These are phyloP conservation scores for Pediacus dermestoides DNA, from an alignment of 2,888 invertebrate species.

Conservation along the genomic window DNA sequence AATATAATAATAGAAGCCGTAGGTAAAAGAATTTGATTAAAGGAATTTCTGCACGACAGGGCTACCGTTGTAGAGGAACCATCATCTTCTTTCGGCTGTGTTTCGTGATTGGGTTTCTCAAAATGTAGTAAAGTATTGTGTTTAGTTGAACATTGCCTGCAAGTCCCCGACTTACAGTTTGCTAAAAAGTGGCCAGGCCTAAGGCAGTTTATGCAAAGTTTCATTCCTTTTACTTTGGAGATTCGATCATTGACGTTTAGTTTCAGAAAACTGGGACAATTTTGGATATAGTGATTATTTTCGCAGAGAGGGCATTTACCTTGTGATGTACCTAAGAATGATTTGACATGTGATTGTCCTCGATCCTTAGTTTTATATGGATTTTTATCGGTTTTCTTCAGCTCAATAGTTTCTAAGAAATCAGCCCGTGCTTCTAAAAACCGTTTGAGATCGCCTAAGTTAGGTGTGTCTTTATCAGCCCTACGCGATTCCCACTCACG, in stretches of 20 bases:
- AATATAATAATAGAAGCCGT: not conserved
- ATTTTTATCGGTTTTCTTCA: not conserved
- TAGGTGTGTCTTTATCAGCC: conserved; percentile 7
- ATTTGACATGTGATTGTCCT: not conserved
- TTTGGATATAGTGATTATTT: conserved; percentile 8
- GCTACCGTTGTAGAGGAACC: too few species aligned
- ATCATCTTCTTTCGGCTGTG: not conserved
- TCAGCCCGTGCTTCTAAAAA: conserved; percentile 9
- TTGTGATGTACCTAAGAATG: not conserved
- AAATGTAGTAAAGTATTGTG: conserved; percentile 13
- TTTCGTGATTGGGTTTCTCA: not conserved
- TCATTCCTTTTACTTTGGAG: conserved; percentile 4
- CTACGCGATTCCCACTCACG: conserved; percentile 18
- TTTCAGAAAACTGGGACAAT: conserved; percentile 10
- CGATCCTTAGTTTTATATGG: not conserved
- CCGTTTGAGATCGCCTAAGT: conserved; percentile 3
- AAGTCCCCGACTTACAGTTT: conserved; percentile 3
- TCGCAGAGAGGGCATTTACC: conserved; percentile 9
- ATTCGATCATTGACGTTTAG: conserved; percentile 10
- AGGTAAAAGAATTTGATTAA: conserved; percentile 1
- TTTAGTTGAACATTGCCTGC: conserved; percentile 7
- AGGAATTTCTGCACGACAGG: too few species aligned
- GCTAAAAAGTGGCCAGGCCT: conserved; percentile 6
- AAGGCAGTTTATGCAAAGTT: conserved; percentile 11
- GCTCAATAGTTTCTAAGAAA: conserved; percentile 11